Conservation (phyloP, 64 coral and sea anemone species). For the Montipora cactus region DNA sequence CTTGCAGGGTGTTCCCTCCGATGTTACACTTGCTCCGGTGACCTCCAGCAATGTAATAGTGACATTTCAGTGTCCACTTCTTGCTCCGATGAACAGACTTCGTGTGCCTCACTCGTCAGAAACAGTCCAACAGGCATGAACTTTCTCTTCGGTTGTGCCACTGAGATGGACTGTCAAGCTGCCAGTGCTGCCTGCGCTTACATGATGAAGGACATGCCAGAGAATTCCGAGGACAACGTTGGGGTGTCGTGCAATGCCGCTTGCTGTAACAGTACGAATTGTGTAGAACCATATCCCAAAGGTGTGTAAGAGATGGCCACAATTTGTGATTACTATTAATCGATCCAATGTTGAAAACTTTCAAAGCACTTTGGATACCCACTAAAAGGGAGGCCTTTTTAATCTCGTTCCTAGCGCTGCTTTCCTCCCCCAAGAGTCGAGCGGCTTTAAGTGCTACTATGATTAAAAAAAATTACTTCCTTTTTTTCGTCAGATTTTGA, state of each 20-base stretch:
- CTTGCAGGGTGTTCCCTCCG: not conserved
- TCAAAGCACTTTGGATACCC: too few relatives aligned
- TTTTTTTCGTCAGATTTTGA: too few relatives aligned
- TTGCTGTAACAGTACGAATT: not conserved
- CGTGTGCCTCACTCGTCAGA: not conserved
- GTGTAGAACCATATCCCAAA: not conserved
- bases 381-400: too few relatives aligned
- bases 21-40: not conserved
- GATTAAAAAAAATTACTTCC: too few relatives aligned
- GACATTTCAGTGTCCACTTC: not conserved
- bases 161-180: not conserved
- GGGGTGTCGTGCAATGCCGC: not conserved
- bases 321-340: too few relatives aligned
- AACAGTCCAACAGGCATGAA: not conserved
- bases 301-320: not conserved
- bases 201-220: not conserved
- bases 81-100: not conserved
- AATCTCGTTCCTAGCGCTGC: too few relatives aligned
- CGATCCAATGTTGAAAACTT: too few relatives aligned
- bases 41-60: constrained; percentile 3
- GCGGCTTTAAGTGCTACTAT: too few relatives aligned
- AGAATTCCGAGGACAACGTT: not conserved
- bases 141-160: not conserved
- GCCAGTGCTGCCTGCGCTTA: not conserved
- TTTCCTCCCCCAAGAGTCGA: too few relatives aligned